These are phyloP conservation scores for Eudorcas thomsonii DNA, from an alignment of 2,113 vertebrate species.

Conservation along the genomic window DNA sequence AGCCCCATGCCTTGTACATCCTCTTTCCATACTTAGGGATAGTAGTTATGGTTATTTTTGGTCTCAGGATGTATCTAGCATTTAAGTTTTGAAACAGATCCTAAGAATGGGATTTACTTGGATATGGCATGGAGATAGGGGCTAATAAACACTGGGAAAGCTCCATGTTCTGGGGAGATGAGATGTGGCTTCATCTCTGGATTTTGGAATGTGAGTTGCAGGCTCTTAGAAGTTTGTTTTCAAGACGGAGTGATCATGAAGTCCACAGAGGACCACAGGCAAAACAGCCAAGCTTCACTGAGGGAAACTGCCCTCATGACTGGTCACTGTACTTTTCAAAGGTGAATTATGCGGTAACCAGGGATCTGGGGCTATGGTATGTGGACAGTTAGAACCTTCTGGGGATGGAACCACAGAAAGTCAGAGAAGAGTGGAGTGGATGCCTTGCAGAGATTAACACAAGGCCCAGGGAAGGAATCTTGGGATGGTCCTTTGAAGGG, in stretches of 20 bases:
- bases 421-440: not conserved
- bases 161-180: not conserved
- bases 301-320: not conserved
- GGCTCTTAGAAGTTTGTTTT: not conserved
- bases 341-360: not conserved
- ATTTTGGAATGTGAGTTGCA: not conserved
- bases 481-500: not conserved
- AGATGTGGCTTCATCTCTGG: not conserved
- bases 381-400: not conserved
- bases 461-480: not conserved
- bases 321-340: not conserved
- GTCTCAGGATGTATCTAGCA: not conserved
- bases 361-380: not conserved
- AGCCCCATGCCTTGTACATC: not conserved
- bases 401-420: not conserved
- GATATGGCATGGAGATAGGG: not conserved
- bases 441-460: not conserved
- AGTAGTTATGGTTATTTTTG: not conserved
- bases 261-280: not conserved
- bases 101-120: not conserved
- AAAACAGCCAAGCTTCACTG: not conserved
- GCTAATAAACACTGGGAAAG: not conserved
- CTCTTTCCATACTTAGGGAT: not conserved
- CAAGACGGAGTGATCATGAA: not conserved
- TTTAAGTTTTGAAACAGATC: not conserved